Evolutionary conservation across 2,797 vertebrate genomes (phyloP).

Genomic region (Chloroceryle amazona): DNA sequence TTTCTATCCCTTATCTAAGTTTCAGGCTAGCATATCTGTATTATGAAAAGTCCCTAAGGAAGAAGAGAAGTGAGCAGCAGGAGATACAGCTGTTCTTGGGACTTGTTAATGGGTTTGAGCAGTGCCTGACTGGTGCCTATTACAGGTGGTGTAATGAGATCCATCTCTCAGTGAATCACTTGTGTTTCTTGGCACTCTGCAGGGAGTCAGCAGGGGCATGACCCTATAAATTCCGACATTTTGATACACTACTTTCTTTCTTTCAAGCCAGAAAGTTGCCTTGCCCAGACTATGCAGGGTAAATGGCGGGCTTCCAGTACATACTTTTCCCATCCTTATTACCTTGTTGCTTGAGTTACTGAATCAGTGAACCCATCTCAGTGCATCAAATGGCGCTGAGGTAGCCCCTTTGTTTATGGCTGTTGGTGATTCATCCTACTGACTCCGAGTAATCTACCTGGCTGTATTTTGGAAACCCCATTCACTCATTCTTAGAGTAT

Average conservation of each 20-base stretch:
- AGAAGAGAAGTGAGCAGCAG: background rate
- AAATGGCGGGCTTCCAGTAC: background rate
- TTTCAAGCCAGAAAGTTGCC: background rate
- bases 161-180: background rate
- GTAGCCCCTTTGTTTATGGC: background rate
- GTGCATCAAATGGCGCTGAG: background rate
- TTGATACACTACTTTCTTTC: background rate
- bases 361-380: background rate
- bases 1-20: background rate
- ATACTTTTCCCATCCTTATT: background rate
- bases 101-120: background rate
- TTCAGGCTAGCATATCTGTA: background rate
- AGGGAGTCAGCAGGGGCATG: background rate
- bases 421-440: background rate
- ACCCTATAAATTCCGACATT: background rate
- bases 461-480: background rate
- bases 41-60: background rate
- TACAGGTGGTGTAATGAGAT: background rate
- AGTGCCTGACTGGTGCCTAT: background rate
- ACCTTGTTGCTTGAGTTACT: background rate
- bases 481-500: background rate
- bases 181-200: background rate
- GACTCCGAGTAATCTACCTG: background rate
- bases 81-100: background rate
- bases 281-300: background rate